Base-by-base conservation (phyloP, 1,140 invertebrate genomes). In the Pogonomyrmex barbatus region DNA sequence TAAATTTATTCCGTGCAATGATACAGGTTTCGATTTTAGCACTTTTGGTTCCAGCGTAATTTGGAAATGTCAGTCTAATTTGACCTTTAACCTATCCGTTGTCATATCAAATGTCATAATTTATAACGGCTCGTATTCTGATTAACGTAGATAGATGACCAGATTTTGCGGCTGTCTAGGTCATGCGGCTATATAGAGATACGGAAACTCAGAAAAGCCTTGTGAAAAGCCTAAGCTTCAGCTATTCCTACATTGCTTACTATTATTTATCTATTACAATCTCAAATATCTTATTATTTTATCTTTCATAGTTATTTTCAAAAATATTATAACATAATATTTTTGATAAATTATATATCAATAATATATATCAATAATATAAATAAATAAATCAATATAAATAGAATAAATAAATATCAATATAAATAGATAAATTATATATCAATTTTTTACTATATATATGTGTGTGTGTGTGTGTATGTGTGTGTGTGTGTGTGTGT, bases 101-200 rank as follows among this genome's bases (percentile, higher is more conserved):
- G 67, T 83, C 54, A 36, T 60, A 73, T 83, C 42, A 73, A 83
- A 83, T 83, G 73, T n/a, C 78, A 56, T 83, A 73, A 83, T 73
- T 73, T 42, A 83, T 83, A 83, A 73, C 17, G 36, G n/a, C n/a
- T 58, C 54, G 30, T 73, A n/a, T 73, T 83, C 30, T 10, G 10
- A 71, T 17, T 60, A 82, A 83, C 52, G 54, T 60, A 73, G 42
- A 83, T 83, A 42, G 54, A 83, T 60, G 79, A 39, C n/a, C 12
- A 60, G 79, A 83, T 73, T 60, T 30, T 4, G 54, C 63, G 14
- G 63, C 24, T 81, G 65, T 39, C 50, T 24, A 56, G 54, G 50
- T 73, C 39, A 6, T 17, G 9, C 5, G 17, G 50, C 42, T 58
- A 47, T 56, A 47, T 36, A 60, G 54, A 83, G 60, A 47, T 83